Conservation (phyloP, 2,113 vertebrate genomes). For the Engraulis encrasicolus region DNA sequence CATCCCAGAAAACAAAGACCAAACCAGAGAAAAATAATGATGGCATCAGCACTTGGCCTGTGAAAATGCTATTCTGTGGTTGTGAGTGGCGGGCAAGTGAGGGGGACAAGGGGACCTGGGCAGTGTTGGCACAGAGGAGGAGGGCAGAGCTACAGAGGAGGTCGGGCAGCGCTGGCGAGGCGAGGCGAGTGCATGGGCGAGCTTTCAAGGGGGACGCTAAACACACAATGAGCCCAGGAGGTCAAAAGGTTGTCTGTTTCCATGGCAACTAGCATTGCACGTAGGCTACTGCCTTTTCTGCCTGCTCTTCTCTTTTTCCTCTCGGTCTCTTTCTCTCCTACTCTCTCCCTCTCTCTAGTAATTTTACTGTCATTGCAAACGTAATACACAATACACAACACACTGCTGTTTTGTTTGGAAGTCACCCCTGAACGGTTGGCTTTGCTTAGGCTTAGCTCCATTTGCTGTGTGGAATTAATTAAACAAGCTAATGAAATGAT, state of each 20-base stretch:
- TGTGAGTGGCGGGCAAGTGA: neutral
- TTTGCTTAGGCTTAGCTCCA: neutral
- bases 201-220: neutral
- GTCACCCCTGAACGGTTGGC: neutral
- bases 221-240: neutral
- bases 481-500: too few relatives aligned
- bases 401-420: neutral
- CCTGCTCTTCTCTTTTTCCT: neutral
- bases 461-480: too few relatives aligned
- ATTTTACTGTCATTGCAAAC: neutral
- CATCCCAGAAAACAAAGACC: too few relatives aligned
- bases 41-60: neutral
- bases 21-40: too few relatives aligned
- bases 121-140: neutral
- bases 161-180: neutral
- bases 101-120: conserved; percentile 1
- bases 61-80: neutral
- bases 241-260: conserved; percentile 45
- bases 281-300: neutral
- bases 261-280: conserved; percentile 51
- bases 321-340: neutral
- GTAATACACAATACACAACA: neutral
- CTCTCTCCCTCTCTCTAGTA: neutral
- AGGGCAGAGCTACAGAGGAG: neutral
- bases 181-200: neutral